These are phyloP conservation scores for Albula glossodonta DNA, from an alignment of 2,113 vertebrate species.

Conservation along the genomic window DNA sequence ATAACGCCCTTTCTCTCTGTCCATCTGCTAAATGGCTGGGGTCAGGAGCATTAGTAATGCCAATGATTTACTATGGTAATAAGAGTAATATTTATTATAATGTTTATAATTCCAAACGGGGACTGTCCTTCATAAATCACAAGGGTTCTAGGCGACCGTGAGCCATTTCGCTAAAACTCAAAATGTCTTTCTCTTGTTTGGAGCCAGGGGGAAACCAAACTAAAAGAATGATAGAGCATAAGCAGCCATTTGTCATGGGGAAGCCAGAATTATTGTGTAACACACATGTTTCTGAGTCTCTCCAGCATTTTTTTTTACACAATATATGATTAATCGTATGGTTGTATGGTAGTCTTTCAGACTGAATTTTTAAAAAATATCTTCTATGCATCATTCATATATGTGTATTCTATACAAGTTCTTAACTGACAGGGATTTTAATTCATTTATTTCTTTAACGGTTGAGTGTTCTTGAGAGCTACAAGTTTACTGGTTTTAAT, in stretches of 20 bases:
- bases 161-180: conserved; percentile 14
- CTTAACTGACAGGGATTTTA: no score
- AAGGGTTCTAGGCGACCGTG: conserved; percentile 15
- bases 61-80: conserved; percentile 36
- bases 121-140: conserved; percentile 36
- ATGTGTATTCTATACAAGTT: no score
- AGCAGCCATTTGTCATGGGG: background rate
- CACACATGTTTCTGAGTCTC: background rate
- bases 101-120: conserved; percentile 30
- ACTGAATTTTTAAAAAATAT: no score
- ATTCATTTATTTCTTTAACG: no score
- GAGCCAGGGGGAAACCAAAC: conserved; percentile 1
- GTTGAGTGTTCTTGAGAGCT: no score
- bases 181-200: conserved; percentile 1
- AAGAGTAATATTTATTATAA: conserved; percentile 49
- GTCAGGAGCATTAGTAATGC: conserved; percentile 22
- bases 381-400: no score
- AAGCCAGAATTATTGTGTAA: background rate
- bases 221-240: background rate
- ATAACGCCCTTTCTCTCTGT: background rate
- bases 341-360: no score
- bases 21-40: background rate
- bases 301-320: no score
- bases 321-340: no score
- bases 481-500: no score